Conservation (phyloP, 2,797 vertebrate species). For the Notoglanidium macrostoma region DNA sequence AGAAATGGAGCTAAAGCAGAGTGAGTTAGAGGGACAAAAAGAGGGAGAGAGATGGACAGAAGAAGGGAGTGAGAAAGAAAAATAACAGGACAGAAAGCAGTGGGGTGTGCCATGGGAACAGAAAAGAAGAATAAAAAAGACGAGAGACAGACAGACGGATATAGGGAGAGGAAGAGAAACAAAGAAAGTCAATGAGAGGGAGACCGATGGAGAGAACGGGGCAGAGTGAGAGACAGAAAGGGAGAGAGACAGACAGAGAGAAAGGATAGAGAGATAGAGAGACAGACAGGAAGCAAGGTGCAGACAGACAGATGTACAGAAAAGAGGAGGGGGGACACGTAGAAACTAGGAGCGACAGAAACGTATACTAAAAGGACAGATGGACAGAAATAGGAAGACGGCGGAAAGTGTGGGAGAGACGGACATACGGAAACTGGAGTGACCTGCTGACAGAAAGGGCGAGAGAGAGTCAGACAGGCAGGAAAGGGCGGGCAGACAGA, state of each 20-base stretch:
- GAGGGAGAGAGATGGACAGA: not conserved
- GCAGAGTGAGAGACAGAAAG: not conserved
- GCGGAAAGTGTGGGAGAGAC: not conserved
- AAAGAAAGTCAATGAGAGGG: constrained; percentile 4
- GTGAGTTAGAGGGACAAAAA: not conserved
- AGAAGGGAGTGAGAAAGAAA: not conserved
- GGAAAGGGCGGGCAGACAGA: not conserved
- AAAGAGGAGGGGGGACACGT: not conserved
- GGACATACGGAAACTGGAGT: not conserved
- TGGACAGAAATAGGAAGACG: not conserved
- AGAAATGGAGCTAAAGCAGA: not conserved
- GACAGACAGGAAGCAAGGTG: not conserved
- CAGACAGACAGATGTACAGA: not conserved
- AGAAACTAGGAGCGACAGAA: not conserved
- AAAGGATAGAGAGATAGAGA: not conserved
- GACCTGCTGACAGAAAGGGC: not conserved
- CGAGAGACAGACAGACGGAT: not conserved
- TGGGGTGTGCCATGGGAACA: not conserved
- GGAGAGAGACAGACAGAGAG: not conserved
- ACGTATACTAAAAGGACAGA: not conserved
- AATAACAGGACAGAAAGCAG: too few species aligned
- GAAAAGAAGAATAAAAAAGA: not conserved
- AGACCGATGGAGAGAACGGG: not conserved
- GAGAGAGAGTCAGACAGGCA: not conserved
- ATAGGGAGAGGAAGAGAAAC: not conserved